phyloP scores from a whole-genome alignment of 2,888 invertebrate genomes.

The Euclidia mi region DNA sequence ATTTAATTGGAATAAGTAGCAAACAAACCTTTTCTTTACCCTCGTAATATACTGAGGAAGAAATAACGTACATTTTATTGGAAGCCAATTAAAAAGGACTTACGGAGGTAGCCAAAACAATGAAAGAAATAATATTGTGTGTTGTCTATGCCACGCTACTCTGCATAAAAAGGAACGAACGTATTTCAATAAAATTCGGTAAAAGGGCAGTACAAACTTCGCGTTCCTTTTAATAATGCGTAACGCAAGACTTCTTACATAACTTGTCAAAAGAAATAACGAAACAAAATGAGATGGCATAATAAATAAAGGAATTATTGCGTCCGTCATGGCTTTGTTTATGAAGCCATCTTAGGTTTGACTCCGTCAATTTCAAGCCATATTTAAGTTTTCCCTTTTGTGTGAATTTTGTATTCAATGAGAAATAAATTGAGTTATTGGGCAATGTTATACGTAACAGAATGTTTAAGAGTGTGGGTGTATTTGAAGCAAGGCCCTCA shows the following conservation, averaged over 20 bases:
- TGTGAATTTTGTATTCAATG: slow-evolving; percentile 21
- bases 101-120: not conserved
- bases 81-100: not conserved
- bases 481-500: too few species aligned
- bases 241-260: slow-evolving; percentile 54
- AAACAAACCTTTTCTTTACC: not conserved
- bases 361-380: slow-evolving; percentile 50
- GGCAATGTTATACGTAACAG: not conserved
- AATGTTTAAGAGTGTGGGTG: not conserved
- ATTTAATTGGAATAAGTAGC: too few species aligned
- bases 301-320: slow-evolving; percentile 74
- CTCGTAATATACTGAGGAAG: not conserved
- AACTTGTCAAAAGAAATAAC: slow-evolving; percentile 63
- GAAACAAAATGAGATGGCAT: slow-evolving; percentile 64
- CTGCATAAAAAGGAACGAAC: slow-evolving; percentile 5
- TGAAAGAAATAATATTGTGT: not conserved
- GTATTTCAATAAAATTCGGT: slow-evolving; percentile 34
- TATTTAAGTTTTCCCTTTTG: slow-evolving; percentile 41
- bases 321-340: slow-evolving; percentile 67
- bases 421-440: not conserved
- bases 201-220: slow-evolving; percentile 47
- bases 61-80: not conserved
- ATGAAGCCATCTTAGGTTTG: slow-evolving; percentile 53
- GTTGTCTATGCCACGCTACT: slow-evolving; percentile 6
- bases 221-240: slow-evolving; percentile 66